Evolutionary conservation across 2,888 invertebrate species (phyloP).

Genomic region (Crocallis elinguaria): DNA sequence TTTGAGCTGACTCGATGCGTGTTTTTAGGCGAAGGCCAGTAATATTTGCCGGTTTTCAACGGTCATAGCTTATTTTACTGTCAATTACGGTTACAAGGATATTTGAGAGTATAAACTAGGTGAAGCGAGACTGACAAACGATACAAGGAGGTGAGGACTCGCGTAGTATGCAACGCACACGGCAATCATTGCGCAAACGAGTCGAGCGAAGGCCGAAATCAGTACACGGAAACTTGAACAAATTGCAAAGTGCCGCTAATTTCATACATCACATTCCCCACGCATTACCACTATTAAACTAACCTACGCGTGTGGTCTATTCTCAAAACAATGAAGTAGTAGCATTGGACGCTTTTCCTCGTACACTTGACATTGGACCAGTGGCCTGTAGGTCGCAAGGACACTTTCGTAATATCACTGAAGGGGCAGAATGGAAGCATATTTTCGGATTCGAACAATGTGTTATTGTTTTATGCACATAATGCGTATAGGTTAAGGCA

Average conservation of each 20-base stretch:
- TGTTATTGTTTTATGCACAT: slow-evolving; percentile 6
- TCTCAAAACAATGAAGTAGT: slow-evolving; percentile 35
- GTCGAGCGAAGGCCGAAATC: slow-evolving; percentile 56
- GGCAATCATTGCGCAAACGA: slow-evolving; percentile 57
- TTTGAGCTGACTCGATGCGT: slow-evolving; percentile 23
- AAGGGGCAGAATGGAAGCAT: slow-evolving; percentile 26
- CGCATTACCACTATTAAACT: slow-evolving; percentile 9
- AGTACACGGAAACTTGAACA: slow-evolving; percentile 62
- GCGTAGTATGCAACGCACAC: slow-evolving; percentile 52
- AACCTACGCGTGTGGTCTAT: slow-evolving; percentile 27
- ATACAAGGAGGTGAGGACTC: slow-evolving; percentile 47
- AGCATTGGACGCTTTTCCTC: slow-evolving; percentile 53
- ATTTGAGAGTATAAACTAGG: neutral
- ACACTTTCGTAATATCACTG: slow-evolving; percentile 61
- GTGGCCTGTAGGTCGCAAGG: slow-evolving; percentile 38
- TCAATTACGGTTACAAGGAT: neutral
- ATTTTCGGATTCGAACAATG: slow-evolving; percentile 13
- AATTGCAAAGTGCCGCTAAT: slow-evolving; percentile 62
- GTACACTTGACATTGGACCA: slow-evolving; percentile 73
- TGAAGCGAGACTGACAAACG: slow-evolving; percentile 8
- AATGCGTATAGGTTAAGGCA: too few species aligned
- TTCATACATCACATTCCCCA: slow-evolving; percentile 37
- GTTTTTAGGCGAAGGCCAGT: slow-evolving; percentile 37
- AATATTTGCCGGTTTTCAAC: slow-evolving; percentile 25
- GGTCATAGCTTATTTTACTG: slow-evolving; percentile 11